Evolutionary conservation across 2,888 invertebrate genomes (phyloP).

Genomic region (Epistrophe eligans): DNA sequence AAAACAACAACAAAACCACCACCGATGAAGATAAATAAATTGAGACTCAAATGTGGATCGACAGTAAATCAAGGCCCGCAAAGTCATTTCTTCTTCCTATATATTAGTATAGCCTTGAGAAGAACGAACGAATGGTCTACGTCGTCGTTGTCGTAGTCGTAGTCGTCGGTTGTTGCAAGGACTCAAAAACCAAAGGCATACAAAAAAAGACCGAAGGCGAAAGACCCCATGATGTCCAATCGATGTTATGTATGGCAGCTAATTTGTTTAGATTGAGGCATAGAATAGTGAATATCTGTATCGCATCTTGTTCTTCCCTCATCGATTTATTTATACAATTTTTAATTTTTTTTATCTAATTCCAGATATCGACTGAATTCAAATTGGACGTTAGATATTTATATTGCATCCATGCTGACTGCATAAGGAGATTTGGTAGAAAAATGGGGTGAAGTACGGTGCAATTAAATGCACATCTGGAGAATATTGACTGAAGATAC

Average conservation of each 20-base stretch:
- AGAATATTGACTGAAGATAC: conserved; percentile 35
- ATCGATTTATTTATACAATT: conserved; percentile 12
- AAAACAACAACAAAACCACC: conserved; percentile 38
- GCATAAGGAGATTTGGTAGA: conserved; percentile 20
- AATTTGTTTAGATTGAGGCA: conserved; percentile 75
- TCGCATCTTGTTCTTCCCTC: conserved; percentile 11
- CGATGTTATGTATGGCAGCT: conserved; percentile 71
- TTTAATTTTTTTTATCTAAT: conserved; percentile 25
- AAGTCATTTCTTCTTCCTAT: conserved; percentile 33
- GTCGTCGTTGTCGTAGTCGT: background rate
- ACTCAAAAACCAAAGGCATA: conserved; percentile 23
- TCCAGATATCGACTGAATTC: conserved; percentile 48
- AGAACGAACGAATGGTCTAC: background rate
- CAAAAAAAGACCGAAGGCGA: conserved; percentile 7
- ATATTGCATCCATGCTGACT: background rate
- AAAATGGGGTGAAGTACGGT: conserved; percentile 26
- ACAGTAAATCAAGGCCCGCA: conserved; percentile 61
- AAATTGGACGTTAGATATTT: conserved; percentile 27
- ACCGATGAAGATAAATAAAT: conserved; percentile 69
- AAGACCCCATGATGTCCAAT: conserved; percentile 61
- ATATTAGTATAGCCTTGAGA: background rate
- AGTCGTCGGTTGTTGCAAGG: background rate
- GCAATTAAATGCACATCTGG: conserved; percentile 68
- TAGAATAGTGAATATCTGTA: conserved; percentile 49
- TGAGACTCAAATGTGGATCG: conserved; percentile 72